Evolutionary conservation across 2,113 vertebrate species (phyloP).

Genomic region (Sinocyclocheilus anshuiensis): DNA sequence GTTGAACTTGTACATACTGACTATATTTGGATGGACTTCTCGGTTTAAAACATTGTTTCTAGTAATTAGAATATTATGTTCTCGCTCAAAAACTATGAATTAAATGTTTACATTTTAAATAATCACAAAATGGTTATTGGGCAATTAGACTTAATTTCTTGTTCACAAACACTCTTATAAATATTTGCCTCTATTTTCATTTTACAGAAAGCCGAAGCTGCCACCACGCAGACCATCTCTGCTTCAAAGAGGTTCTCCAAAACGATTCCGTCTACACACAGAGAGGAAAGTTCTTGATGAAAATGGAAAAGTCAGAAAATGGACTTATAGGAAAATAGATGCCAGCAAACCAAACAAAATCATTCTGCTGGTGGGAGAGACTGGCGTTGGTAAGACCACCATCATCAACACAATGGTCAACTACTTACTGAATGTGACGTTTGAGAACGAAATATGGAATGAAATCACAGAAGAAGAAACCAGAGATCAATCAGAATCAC

Average conservation of each 20-base stretch:
- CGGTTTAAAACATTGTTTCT: background rate
- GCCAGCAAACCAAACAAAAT: constrained; percentile 9
- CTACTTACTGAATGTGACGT: constrained; percentile 54
- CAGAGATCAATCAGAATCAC: constrained; percentile 48
- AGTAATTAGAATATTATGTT: background rate
- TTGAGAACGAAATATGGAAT: constrained; percentile 49
- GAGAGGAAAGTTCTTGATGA: background rate
- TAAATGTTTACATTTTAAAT: background rate
- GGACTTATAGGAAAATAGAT: constrained; percentile 36
- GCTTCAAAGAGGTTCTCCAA: background rate
- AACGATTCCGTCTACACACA: background rate
- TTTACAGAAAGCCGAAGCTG: background rate
- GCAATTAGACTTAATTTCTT: background rate
- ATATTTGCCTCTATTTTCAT: background rate
- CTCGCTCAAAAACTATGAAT: background rate
- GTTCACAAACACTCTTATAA: background rate
- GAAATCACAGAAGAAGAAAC: constrained; percentile 54
- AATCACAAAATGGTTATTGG: background rate
- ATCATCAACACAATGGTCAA: constrained; percentile 58
- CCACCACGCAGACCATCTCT: background rate
- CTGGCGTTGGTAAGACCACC: constrained; percentile 55
- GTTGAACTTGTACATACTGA: background rate
- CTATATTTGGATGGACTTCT: background rate
- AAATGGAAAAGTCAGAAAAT: constrained; percentile 18
- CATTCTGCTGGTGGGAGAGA: constrained; percentile 55